Conservation (phyloP, 1,140 invertebrate species). For the Drosophila gunungcola region DNA sequence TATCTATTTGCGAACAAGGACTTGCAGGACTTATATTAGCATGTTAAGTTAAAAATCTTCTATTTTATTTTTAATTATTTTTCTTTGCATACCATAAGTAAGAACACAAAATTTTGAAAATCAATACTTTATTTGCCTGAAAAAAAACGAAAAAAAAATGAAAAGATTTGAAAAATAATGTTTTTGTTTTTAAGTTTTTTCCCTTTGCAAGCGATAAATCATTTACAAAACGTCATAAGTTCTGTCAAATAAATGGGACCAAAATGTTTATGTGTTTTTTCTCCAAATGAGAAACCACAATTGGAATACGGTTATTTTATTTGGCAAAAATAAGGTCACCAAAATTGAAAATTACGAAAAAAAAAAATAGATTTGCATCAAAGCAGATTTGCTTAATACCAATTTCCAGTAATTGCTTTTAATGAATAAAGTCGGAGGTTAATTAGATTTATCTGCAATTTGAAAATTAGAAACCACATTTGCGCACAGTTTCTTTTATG, state of each 20-base stretch:
- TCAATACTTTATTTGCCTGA: no score
- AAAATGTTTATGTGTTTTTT: not conserved
- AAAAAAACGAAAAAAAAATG: no score
- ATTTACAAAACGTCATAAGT: no score
- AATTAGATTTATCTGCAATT: slow-evolving; percentile 10
- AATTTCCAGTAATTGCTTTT: slow-evolving; percentile 1
- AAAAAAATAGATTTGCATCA: not conserved
- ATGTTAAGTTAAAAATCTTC: no score
- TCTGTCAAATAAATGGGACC: not conserved
- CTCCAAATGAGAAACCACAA: not conserved
- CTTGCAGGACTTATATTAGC: no score
- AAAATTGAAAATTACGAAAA: not conserved
- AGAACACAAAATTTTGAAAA: no score
- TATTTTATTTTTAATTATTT: no score
- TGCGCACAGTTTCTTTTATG: not conserved
- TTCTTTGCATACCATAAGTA: no score
- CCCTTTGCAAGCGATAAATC: no score
- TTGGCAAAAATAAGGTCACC: not conserved
- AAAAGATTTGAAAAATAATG: no score
- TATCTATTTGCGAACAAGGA: no score
- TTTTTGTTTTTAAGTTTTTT: no score
- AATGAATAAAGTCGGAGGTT: slow-evolving; percentile 1
- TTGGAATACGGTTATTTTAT: not conserved
- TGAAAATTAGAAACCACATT: slow-evolving; percentile 3
- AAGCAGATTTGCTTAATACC: not conserved